Conservation (phyloP, 1,140 invertebrate genomes). For the Cryptotermes secundus region DNA sequence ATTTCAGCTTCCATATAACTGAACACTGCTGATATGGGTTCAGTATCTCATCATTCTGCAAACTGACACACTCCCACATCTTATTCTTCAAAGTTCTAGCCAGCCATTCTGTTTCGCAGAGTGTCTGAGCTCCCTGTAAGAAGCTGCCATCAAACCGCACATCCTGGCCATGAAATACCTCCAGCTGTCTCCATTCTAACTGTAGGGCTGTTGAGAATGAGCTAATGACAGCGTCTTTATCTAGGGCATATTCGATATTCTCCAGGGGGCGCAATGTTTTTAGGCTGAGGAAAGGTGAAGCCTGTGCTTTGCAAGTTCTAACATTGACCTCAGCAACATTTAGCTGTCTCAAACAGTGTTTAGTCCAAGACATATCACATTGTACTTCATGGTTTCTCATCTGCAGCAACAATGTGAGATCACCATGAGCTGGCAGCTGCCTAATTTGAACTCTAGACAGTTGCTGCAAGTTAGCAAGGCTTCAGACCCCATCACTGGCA, state of each 20-base stretch:
- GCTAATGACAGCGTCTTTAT: neutral
- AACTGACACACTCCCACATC: neutral
- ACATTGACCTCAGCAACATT: too few relatives aligned
- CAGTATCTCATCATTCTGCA: neutral
- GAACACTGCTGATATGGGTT: neutral
- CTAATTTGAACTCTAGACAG: neutral
- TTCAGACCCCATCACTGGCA: slow-evolving; percentile 27
- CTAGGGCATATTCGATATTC: neutral
- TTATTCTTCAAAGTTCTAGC: neutral
- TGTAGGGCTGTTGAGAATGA: too few relatives aligned
- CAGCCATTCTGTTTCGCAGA: neutral
- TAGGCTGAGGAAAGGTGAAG: neutral
- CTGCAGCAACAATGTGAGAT: slow-evolving; percentile 5
- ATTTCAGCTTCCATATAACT: too few relatives aligned
- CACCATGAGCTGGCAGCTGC: neutral
- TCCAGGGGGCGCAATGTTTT: neutral
- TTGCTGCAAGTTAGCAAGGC: neutral
- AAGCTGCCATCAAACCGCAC: neutral
- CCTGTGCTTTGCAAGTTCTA: neutral
- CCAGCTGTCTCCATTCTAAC: too few relatives aligned
- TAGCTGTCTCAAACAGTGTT: too few relatives aligned
- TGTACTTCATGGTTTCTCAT: neutral
- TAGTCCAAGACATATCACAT: too few relatives aligned
- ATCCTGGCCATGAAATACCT: too few relatives aligned
- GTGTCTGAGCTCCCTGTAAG: neutral